Percentiles rank a stretch among this genome's conserved stretches.
phyloP scores from a whole-genome alignment of 2,797 vertebrate genomes.

The Gadopsis bispinosus region DNA sequence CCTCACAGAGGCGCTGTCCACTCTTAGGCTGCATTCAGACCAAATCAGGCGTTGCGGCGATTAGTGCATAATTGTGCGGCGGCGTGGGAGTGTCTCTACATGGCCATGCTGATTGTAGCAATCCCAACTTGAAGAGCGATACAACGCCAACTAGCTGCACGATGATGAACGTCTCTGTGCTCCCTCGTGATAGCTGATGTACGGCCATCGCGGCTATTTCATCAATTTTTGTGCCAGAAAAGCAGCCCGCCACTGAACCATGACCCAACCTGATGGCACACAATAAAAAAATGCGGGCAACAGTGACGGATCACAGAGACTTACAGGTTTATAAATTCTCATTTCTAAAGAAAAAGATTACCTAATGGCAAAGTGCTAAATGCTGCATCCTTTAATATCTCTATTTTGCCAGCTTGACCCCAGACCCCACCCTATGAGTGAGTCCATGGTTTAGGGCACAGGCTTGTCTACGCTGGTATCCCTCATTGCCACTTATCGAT shows the following conservation, averaged over 20 bases:
- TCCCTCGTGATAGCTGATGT: too few relatives aligned
- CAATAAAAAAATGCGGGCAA: neutral
- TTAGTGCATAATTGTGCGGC: too few relatives aligned
- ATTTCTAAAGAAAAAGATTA: neutral
- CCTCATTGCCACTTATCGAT: slow-evolving; percentile 26
- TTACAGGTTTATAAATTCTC: neutral
- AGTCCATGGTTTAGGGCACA: neutral
- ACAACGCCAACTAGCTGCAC: too few relatives aligned
- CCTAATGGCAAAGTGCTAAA: slow-evolving; percentile 6
- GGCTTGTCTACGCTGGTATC: slow-evolving; percentile 14
- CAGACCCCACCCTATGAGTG: neutral
- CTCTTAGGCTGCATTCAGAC: neutral
- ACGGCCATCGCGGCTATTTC: too few relatives aligned
- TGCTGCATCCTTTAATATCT: neutral
- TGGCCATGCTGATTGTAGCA: too few relatives aligned
- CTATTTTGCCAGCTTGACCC: neutral
- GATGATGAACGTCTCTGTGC: too few relatives aligned
- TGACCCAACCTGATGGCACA: neutral
- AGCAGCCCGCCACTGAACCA: neutral
- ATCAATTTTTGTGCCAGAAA: neutral
- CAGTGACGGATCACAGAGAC: neutral
- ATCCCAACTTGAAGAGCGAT: too few relatives aligned
- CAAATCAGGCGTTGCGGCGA: too few relatives aligned
- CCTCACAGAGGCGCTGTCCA: neutral
- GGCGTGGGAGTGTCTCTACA: too few relatives aligned